These are phyloP conservation scores for Elachura formosa DNA, from an alignment of 2,113 vertebrate genomes.

Conservation along the genomic window DNA sequence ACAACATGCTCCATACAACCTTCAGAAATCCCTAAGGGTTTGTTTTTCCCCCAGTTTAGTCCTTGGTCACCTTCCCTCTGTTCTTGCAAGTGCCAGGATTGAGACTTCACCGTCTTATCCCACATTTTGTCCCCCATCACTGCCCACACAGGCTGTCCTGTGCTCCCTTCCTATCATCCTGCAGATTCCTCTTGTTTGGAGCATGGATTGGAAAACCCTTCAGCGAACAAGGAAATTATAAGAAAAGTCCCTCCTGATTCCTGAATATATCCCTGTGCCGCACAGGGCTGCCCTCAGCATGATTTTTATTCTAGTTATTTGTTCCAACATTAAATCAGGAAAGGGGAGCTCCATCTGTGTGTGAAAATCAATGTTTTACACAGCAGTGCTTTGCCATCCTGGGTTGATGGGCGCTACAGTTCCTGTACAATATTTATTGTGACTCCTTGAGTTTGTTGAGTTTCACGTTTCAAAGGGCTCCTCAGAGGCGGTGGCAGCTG, in stretches of 20 bases:
- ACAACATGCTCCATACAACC: neutral
- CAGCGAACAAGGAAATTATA: neutral
- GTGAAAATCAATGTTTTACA: conserved; percentile 42
- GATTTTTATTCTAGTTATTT: neutral
- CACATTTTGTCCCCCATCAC: neutral
- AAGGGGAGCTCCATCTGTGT: neutral
- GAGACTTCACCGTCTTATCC: neutral
- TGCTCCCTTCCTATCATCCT: neutral
- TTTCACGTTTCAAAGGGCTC: neutral
- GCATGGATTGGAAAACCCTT: neutral
- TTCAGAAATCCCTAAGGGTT: neutral
- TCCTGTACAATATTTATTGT: neutral
- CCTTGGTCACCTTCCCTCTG: neutral
- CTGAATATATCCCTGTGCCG: neutral
- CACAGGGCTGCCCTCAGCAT: neutral
- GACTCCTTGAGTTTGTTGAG: neutral
- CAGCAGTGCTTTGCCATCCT: neutral
- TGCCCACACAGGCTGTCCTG: neutral
- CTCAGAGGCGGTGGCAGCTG: neutral
- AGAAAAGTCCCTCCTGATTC: neutral
- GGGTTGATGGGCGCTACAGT: neutral
- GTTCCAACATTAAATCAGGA: neutral
- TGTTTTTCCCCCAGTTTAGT: neutral
- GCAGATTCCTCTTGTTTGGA: neutral
- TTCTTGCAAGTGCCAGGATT: neutral